A percentile compares a stretch with the other conserved stretches of the same genome.
Conservation (phyloP, 2,113 vertebrate species). For the Osmerus mordax region DNA sequence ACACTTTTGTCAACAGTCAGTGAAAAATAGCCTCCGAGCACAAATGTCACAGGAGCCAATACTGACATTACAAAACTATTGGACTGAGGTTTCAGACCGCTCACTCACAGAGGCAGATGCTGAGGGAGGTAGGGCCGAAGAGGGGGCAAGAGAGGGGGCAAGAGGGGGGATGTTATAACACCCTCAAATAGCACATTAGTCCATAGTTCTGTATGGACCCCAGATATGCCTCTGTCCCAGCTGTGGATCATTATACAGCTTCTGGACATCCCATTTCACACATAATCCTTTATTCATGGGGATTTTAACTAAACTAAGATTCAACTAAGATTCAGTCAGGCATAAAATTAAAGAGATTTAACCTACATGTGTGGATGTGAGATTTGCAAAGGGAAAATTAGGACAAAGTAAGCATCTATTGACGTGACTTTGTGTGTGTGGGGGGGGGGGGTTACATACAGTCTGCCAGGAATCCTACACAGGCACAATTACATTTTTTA, state of each 20-base stretch:
- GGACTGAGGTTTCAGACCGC: conserved; percentile 41
- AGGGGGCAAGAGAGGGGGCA: conserved; percentile 5
- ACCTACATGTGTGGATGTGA: conserved; percentile 17
- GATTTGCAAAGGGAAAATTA: conserved; percentile 1
- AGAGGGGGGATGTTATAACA: not conserved
- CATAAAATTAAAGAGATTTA: conserved; percentile 12
- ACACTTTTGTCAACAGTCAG: conserved; percentile 62
- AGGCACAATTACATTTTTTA: conserved; percentile 26
- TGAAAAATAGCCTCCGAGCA: conserved; percentile 61
- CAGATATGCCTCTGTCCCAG: conserved; percentile 3
- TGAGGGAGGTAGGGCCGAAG: conserved; percentile 1
- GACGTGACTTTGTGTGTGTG: conserved; percentile 19
- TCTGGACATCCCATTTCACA: not conserved
- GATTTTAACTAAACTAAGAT: not conserved
- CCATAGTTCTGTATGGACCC: not conserved
- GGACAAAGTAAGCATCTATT: conserved; percentile 19
- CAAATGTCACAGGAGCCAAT: conserved; percentile 59
- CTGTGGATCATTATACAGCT: conserved; percentile 2
- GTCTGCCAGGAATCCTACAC: not conserved
- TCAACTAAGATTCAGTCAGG: conserved; percentile 22
- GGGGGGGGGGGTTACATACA: conserved; percentile 37
- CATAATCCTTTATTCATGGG: conserved; percentile 1
- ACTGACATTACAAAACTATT: conserved; percentile 57
- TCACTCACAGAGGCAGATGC: conserved; percentile 18
- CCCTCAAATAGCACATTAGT: too few relatives aligned